These are phyloP conservation scores for Tauraco hartlaubi DNA, from an alignment of 2,797 vertebrate species.

Conservation along the genomic window DNA sequence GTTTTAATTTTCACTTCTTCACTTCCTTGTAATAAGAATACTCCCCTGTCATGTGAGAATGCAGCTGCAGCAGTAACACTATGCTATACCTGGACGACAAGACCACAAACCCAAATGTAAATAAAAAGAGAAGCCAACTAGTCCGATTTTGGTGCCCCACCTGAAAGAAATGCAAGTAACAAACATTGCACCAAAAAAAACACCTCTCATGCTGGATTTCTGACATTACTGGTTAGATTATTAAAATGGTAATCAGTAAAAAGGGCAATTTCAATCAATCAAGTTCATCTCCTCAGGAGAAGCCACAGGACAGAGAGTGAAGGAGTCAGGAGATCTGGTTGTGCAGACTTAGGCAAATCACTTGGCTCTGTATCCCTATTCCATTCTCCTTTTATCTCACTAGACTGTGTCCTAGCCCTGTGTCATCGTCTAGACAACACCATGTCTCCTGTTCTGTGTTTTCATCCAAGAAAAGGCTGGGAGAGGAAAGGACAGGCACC, in stretches of 20 bases:
- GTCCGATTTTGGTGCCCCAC: not conserved
- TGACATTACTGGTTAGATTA: slow-evolving; percentile 64
- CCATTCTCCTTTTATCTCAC: slow-evolving; percentile 58
- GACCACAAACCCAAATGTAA: not conserved
- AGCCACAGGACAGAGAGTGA: slow-evolving; percentile 62
- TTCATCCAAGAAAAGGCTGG: not conserved
- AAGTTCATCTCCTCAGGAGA: slow-evolving; percentile 68
- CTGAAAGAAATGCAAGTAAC: slow-evolving; percentile 32
- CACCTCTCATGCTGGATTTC: slow-evolving; percentile 26
- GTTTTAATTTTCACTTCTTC: not conserved
- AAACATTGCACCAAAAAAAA: slow-evolving; percentile 22
- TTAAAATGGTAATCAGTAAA: slow-evolving; percentile 72
- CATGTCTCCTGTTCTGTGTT: slow-evolving; percentile 23
- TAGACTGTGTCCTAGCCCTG: slow-evolving; percentile 51
- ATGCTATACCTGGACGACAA: not conserved
- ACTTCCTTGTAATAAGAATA: not conserved
- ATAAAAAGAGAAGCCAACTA: not conserved
- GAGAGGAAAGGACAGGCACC: not conserved
- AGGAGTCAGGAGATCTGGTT: slow-evolving; percentile 67
- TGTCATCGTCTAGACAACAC: slow-evolving; percentile 59
- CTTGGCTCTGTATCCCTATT: slow-evolving; percentile 34
- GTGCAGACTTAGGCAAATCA: slow-evolving; percentile 68
- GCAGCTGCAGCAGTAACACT: not conserved
- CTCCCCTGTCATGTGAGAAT: not conserved
- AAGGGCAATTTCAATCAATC: slow-evolving; percentile 71